Conservation (phyloP, 2,113 vertebrate species). For the Rhombomys opimus region DNA sequence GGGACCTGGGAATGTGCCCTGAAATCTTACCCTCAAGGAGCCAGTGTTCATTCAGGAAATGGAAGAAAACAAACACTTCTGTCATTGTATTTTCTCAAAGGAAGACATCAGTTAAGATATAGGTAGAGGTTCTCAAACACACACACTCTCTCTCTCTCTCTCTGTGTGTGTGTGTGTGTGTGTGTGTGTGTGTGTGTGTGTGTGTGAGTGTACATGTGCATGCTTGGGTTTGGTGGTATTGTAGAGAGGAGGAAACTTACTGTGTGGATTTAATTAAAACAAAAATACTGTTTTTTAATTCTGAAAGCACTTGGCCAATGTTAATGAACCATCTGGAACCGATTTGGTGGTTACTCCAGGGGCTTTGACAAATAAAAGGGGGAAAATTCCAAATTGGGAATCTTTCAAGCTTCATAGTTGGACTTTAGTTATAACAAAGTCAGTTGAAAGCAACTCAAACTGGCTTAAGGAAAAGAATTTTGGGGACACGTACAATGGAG, state of each 20-base stretch:
- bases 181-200: neutral
- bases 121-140: neutral
- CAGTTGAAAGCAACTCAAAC: neutral
- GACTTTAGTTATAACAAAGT: slow-evolving; percentile 10
- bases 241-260: neutral
- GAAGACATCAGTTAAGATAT: neutral
- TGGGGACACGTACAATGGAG: neutral
- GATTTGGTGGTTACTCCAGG: slow-evolving; percentile 30
- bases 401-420: neutral
- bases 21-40: neutral
- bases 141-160: neutral
- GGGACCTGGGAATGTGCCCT: neutral
- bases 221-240: neutral
- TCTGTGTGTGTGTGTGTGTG: neutral
- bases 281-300: slow-evolving; percentile 45
- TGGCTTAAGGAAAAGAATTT: neutral
- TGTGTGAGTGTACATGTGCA: neutral
- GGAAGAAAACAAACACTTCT: neutral
- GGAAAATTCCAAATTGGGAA: slow-evolving; percentile 24
- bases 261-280: slow-evolving; percentile 60
- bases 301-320: slow-evolving; percentile 44
- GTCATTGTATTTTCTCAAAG: neutral
- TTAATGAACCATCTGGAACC: slow-evolving; percentile 55
- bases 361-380: slow-evolving; percentile 40
- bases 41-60: neutral